Evolutionary conservation across 2,888 invertebrate species (phyloP).

Genomic region (Oligia fasciuncula): DNA sequence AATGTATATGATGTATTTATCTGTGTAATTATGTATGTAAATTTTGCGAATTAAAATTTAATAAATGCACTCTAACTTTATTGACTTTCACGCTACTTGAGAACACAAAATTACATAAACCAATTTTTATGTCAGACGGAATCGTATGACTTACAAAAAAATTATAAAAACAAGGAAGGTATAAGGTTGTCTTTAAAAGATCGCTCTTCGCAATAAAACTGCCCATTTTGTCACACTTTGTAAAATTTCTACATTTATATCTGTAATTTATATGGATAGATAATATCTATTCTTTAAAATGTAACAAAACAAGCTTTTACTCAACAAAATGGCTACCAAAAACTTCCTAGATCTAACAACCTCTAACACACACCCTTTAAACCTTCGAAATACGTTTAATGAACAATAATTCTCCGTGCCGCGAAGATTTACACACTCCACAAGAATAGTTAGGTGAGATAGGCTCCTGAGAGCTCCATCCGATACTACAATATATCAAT

Average conservation of each 20-base stretch:
- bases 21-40: too few species aligned
- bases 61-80: not conserved
- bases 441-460: conserved; percentile 76
- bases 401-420: conserved; percentile 79
- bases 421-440: conserved; percentile 79
- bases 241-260: not conserved
- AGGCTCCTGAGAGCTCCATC: conserved; percentile 68
- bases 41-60: conserved; percentile 7
- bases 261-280: not conserved
- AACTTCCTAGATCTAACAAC: conserved; percentile 38
- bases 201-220: not conserved
- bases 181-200: not conserved
- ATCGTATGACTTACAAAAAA: not conserved
- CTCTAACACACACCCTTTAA: conserved; percentile 66
- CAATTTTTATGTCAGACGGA: too few species aligned
- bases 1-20: not conserved
- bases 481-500: conserved; percentile 82
- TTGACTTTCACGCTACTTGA: not conserved
- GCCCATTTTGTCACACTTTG: not conserved
- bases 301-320: not conserved
- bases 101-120: not conserved
- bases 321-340: conserved; percentile 4
- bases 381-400: conserved; percentile 76
- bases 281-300: not conserved
- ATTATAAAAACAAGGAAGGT: not conserved